These are phyloP conservation scores for Chymomyza fuscimana DNA, from an alignment of 2,888 invertebrate species.

Conservation along the genomic window DNA sequence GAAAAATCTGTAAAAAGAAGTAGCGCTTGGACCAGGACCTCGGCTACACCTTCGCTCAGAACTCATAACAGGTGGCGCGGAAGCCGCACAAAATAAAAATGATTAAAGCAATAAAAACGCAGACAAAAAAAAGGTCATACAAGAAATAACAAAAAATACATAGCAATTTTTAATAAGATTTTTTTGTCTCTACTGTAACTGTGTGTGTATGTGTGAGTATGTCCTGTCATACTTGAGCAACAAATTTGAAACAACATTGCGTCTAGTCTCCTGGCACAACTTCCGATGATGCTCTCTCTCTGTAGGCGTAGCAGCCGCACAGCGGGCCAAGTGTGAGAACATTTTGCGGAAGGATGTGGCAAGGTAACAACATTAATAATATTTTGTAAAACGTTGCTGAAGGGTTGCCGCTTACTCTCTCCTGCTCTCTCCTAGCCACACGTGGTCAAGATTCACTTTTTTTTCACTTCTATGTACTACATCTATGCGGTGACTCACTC, in stretches of 20 bases:
- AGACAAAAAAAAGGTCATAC: constrained; percentile 25
- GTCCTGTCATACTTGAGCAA: constrained; percentile 26
- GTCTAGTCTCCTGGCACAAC: constrained; percentile 49
- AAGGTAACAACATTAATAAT: constrained; percentile 21
- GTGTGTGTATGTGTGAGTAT: constrained; percentile 17
- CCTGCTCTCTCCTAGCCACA: constrained; percentile 37
- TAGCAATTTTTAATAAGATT: constrained; percentile 76
- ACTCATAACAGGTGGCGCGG: constrained; percentile 76
- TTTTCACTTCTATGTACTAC: not conserved
- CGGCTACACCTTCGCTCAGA: constrained; percentile 25
- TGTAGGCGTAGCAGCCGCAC: constrained; percentile 57
- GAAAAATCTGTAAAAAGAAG: constrained; percentile 69
- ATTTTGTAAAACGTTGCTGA: constrained; percentile 59
- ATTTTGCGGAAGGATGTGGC: constrained; percentile 75
- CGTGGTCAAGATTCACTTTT: constrained; percentile 77
- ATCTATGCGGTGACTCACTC: constrained; percentile 28
- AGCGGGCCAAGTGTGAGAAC: constrained; percentile 78
- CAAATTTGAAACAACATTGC: constrained; percentile 45
- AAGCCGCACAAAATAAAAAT: constrained; percentile 77
- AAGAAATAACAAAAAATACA: constrained; percentile 58
- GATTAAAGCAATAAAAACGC: constrained; percentile 67
- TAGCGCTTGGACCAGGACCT: constrained; percentile 22
- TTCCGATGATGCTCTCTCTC: constrained; percentile 55
- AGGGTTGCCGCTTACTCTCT: constrained; percentile 36
- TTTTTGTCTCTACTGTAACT: constrained; percentile 40